Conservation (phyloP, 1,140 invertebrate genomes). For the Littorina saxatilis region DNA sequence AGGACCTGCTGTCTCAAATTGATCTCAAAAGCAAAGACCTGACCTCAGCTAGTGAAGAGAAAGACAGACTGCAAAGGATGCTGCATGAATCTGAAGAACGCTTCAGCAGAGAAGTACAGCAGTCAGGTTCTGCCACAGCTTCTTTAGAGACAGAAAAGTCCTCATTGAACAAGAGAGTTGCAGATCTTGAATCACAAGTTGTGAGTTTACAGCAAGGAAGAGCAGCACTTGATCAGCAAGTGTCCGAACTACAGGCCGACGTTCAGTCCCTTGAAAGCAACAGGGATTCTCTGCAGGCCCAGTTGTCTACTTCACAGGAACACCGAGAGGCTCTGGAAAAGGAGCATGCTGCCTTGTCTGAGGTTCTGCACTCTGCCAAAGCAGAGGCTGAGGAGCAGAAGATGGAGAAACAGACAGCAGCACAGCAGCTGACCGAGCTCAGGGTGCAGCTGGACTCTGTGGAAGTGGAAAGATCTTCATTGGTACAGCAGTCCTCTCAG, state of each 20-base stretch:
- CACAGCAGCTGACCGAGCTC: slow-evolving; percentile 22
- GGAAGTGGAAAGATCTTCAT: background rate
- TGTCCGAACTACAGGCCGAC: background rate
- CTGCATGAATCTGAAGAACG: slow-evolving; percentile 6
- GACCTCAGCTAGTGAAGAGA: background rate
- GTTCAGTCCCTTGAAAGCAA: background rate
- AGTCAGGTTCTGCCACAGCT: background rate
- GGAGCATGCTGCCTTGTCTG: background rate
- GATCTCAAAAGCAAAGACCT: background rate
- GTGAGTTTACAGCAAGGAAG: slow-evolving; percentile 17
- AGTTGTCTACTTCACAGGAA: background rate
- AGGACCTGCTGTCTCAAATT: slow-evolving; percentile 28
- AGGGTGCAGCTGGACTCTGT: slow-evolving; percentile 34
- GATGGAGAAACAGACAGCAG: background rate
- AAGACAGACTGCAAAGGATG: background rate
- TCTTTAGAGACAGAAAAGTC: background rate
- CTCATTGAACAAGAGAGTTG: background rate
- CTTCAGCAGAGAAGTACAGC: background rate
- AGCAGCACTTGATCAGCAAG: slow-evolving; percentile 1
- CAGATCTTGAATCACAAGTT: background rate
- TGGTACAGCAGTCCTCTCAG: background rate
- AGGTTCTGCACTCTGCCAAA: slow-evolving; percentile 21
- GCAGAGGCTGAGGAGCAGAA: background rate
- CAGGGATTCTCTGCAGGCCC: background rate
- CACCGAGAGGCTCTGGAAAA: slow-evolving; percentile 19